Conservation (phyloP, 2,113 vertebrate species). For the Hydrolagus affinis region DNA sequence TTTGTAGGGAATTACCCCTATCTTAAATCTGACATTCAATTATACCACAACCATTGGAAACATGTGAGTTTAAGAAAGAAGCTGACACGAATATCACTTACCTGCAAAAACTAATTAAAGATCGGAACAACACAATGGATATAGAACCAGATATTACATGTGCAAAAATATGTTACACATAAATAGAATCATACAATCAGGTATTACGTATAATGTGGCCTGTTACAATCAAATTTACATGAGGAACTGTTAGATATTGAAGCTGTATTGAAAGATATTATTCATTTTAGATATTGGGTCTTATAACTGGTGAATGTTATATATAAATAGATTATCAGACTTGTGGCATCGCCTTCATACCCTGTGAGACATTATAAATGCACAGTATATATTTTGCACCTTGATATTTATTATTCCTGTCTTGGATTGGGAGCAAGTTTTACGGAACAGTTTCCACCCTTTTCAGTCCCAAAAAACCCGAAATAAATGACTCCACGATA, state of each 20-base stretch:
- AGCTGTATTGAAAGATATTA: too few relatives aligned
- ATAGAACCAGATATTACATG: neutral
- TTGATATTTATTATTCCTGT: neutral
- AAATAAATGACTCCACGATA: neutral
- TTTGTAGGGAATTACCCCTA: neutral
- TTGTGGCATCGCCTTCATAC: too few relatives aligned
- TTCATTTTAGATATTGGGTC: too few relatives aligned
- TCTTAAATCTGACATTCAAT: neutral
- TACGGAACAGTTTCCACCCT: neutral
- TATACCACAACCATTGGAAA: neutral
- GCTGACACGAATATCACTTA: neutral
- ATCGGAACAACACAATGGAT: too few relatives aligned
- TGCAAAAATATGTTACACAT: too few relatives aligned
- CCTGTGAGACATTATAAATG: too few relatives aligned
- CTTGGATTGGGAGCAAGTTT: neutral
- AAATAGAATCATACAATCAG: too few relatives aligned
- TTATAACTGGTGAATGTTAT: too few relatives aligned
- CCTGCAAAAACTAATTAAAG: neutral
- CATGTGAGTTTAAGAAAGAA: neutral
- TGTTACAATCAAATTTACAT: too few relatives aligned
- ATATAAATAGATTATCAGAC: too few relatives aligned
- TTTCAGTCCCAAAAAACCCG: neutral
- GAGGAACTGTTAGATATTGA: too few relatives aligned
- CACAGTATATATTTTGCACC: neutral
- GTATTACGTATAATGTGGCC: too few relatives aligned